Conservation (phyloP, 1,140 invertebrate genomes). For the Patella vulgata region DNA sequence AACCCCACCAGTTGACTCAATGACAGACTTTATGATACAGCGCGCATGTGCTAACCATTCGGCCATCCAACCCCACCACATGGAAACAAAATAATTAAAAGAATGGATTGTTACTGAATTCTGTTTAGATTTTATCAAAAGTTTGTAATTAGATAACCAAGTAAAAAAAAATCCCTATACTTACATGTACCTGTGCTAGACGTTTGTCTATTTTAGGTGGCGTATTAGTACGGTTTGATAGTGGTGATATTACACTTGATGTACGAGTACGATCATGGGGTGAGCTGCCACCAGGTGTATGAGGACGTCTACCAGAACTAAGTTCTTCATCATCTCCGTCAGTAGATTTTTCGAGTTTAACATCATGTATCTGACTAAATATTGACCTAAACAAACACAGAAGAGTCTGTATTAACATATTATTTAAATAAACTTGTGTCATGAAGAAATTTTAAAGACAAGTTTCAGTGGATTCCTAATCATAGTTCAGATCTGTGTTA, state of each 20-base stretch:
- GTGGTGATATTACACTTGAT: slow-evolving; percentile 40
- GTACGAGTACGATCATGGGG: slow-evolving; percentile 34
- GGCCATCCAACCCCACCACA: too few species aligned
- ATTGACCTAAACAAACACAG: slow-evolving; percentile 47
- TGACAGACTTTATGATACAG: too few species aligned
- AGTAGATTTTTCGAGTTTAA: slow-evolving; percentile 55
- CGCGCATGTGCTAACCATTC: too few species aligned
- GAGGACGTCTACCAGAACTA: slow-evolving; percentile 44
- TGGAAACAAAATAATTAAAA: too few species aligned
- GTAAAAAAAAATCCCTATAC: too few species aligned
- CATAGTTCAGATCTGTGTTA: too few species aligned
- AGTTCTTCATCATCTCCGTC: slow-evolving; percentile 33
- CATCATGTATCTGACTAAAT: slow-evolving; percentile 60
- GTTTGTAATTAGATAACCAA: too few species aligned
- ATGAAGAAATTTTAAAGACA: too few species aligned
- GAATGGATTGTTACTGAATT: too few species aligned
- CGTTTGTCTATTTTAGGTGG: slow-evolving; percentile 61
- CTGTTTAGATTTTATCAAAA: too few species aligned
- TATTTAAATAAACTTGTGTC: background rate
- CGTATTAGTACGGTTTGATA: slow-evolving; percentile 36
- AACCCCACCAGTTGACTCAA: too few species aligned
- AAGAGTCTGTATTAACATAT: background rate
- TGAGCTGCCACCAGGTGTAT: slow-evolving; percentile 23
- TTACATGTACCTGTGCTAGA: slow-evolving; percentile 59
- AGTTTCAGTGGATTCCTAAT: too few species aligned